Evolutionary conservation across 2,113 vertebrate species (phyloP), one percentile per base, ranked within the genome.

Genomic region (Gallinago jamesoni): DNA sequence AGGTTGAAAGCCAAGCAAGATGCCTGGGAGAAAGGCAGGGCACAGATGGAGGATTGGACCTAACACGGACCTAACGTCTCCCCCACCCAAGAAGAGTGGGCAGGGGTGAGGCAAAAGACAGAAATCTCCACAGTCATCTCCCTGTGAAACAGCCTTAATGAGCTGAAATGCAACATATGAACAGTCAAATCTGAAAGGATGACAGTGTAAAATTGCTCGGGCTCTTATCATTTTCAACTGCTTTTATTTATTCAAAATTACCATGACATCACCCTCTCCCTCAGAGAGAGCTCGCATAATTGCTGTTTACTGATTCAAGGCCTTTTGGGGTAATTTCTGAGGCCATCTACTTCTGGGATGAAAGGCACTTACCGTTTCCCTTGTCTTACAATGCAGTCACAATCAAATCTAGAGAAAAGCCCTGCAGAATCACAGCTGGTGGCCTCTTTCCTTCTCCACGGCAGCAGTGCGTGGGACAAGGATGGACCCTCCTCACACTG

Each of bases 231-330:
- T 85, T 91, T 96, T 89, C 84, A 88, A 94, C 84, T 77, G 84
- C 67, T 90, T 95, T 90, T 93, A 91, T 94, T 89, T 94, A 89
- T 95, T 95, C 70, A 85, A 70, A 88, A 94, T 90, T 93, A 48
- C 72, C 41, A 66, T 91, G 94, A 96, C 89, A 93, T 96, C 91
- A 93, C n/a, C 57, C 57, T 84, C 60, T 91, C 35, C 27, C 70
- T 95, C 55, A 30, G 55, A 78, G 11, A 84, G 33, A 73, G 33
- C 45, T 90, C 92, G 57, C 0, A 0, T 90, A 96, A 96, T 95
- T 96, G 91, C 67, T 95, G 57, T 93, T 96, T 96, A 91, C 91
- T 77, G 67, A 87, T 94, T 94, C 57, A 85, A 80, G 82, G 45
- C 55, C 70, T 96, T 95, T 82, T 45, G 21, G 84, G 70, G 10